phyloP scores from a whole-genome alignment of 2,113 vertebrate genomes.

The Sander lucioperca region DNA sequence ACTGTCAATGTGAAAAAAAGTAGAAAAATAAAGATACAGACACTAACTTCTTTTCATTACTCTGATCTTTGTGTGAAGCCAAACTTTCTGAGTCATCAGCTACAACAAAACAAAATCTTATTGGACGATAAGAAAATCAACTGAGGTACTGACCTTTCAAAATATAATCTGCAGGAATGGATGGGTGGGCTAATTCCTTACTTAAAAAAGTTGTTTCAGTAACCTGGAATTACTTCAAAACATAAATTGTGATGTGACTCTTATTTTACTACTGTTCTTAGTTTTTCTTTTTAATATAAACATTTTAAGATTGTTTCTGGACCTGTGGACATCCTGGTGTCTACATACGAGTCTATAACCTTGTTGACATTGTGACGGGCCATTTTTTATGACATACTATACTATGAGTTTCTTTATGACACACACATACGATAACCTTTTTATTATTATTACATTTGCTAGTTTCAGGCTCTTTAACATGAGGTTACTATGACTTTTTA shows the following conservation, averaged over 20 bases:
- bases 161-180: neutral
- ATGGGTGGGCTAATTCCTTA: no score
- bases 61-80: constrained; percentile 4
- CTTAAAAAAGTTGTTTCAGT: neutral
- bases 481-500: no score
- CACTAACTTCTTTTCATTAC: neutral
- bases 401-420: no score
- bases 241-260: no score
- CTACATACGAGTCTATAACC: neutral
- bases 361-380: no score
- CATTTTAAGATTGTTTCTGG: neutral
- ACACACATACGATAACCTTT: no score
- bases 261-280: no score
- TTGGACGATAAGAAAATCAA: neutral
- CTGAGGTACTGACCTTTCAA: neutral
- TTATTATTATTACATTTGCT: no score
- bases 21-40: constrained; percentile 38
- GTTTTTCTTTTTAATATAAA: neutral
- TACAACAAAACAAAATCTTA: neutral
- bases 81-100: neutral
- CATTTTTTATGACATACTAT: no score
- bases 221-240: neutral
- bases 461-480: no score
- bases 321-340: neutral
- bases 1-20: constrained; percentile 1